Base-by-base conservation (phyloP, 2,888 invertebrate genomes). In the Scelioninae gen. 1 region DNA sequence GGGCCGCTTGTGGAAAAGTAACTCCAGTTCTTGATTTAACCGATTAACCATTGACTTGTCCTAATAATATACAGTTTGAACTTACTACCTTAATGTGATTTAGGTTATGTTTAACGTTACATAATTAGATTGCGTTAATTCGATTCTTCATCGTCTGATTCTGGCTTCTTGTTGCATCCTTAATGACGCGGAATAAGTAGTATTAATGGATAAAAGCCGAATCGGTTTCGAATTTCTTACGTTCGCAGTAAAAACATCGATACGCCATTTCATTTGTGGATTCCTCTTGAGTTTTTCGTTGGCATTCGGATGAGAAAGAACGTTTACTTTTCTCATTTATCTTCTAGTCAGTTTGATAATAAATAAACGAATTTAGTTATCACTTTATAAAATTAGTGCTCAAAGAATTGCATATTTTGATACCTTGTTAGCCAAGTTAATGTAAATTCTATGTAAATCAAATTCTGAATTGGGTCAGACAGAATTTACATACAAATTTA, bases 1-100 rank as follows among this genome's bases (percentile, higher is more conserved):
- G 23, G 23, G 23, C 23, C 23, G 43, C 43, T 45, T 45, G 43
- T 45, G 43, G 43, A 45, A 45, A 45, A 45, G 43, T 45, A 45
- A 45, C 43, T 13, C 10, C 10, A 13, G 13, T 45, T 45, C 43
- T 45, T 45, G 9, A 34, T 45, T 45, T 45, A 45, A 45, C 43
- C 10, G 43, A 45, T 45, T 45, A 45, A 45, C 43, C 43, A 45
- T 13, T 13, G 5, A 45, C 43, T 45, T 45, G 5, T 45, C n/a
- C 43, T 45, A 45, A 45, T 45, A 45, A 45, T 45, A 45, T 2
- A n/a, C n/a, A 9, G 43, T 45, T 45, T 45, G 43, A 45, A 45
- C 43, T 0, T 45, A 45, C n/a, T 13, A 45, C 43, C n/a, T 45
- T 8, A 45, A 8, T 6, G 5, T 45, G 10, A 45, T 5, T 45